Evolutionary conservation across 2,113 vertebrate species (phyloP), one percentile per base, ranked within the genome.

Genomic region (Mesoclemmys tuberculata): DNA sequence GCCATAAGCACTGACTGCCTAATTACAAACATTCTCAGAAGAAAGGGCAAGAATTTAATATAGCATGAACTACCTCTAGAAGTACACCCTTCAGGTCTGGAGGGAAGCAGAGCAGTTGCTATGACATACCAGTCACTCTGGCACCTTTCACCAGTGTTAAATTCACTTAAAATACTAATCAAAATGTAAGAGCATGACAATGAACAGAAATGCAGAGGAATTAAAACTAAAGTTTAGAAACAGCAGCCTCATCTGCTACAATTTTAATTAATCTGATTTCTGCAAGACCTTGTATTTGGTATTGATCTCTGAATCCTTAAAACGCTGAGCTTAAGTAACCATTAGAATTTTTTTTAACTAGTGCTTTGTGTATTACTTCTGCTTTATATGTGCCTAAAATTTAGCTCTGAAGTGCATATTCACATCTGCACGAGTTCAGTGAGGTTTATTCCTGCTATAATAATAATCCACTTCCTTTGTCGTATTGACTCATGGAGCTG

Each of bases 401-500:
- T 95, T 56, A 92, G 41, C 27, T 83, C 41, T 81, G 75, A 94
- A 88, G 55, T 87, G 58, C 80, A 92, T 35, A 80, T 86, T 78
- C 82, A 77, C 24, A 91, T 5, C 10, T 74, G 41, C 16, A 27
- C 48, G 75, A 93, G 52, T 58, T 82, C 6, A 3, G 88, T 31
- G 81, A 79, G 49, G n/a, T 87, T 86, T 79, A 90, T 92, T 89
- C 64, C 75, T 84, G 58, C 24, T 85, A 44, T 41, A 88, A 80
- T 41, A 88, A 80, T 78, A 24, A 35, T 35, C 51, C 80, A 75
- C 81, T 96, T 94, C 90, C 93, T 84, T 51, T 80, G 79, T 87
- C 82, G 56, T 77, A 89, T 41, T 88, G 91, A 95, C 75, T 86
- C 77, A 80, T 52, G 77, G 90, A 90, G 61, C 61, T 87, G 91